These are phyloP conservation scores for Antheraea pernyi DNA, from an alignment of 1,140 invertebrate genomes.

Conservation along the genomic window DNA sequence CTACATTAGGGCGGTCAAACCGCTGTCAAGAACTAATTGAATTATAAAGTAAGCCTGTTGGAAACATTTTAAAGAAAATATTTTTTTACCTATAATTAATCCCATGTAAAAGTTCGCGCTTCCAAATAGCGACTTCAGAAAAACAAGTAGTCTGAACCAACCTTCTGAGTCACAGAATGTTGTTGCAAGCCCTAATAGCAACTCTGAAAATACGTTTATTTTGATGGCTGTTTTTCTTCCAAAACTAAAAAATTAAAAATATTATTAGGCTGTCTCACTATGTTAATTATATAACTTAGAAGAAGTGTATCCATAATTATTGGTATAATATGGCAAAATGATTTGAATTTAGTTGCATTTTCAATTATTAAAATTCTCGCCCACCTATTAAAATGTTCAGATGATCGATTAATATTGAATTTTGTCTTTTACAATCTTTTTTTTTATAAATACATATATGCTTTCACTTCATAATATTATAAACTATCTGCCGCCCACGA, in stretches of 20 bases:
- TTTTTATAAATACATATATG: too few species aligned
- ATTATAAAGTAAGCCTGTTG: neutral
- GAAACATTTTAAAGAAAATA: neutral
- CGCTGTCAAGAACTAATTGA: too few species aligned
- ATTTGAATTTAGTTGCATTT: too few species aligned
- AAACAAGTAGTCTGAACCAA: slow-evolving; percentile 61
- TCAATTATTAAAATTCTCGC: too few species aligned
- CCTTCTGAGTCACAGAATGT: slow-evolving; percentile 56
- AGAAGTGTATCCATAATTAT: neutral
- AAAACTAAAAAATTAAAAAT: slow-evolving; percentile 45
- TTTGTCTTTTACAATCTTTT: too few species aligned
- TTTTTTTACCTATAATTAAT: slow-evolving; percentile 48
- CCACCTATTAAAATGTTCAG: too few species aligned
- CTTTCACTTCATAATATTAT: too few species aligned
- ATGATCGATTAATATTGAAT: too few species aligned
- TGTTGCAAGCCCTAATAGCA: slow-evolving; percentile 42
- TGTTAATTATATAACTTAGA: neutral
- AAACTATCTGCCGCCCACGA: too few species aligned
- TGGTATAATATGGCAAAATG: too few species aligned
- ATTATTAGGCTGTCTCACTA: neutral
- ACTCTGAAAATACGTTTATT: slow-evolving; percentile 39
- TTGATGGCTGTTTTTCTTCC: slow-evolving; percentile 52
- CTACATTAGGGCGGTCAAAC: too few species aligned
- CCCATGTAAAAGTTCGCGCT: slow-evolving; percentile 48
- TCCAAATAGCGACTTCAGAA: slow-evolving; percentile 55